These are phyloP conservation scores for Zaprionus africanus DNA, from an alignment of 1,140 invertebrate species.

Conservation along the genomic window DNA sequence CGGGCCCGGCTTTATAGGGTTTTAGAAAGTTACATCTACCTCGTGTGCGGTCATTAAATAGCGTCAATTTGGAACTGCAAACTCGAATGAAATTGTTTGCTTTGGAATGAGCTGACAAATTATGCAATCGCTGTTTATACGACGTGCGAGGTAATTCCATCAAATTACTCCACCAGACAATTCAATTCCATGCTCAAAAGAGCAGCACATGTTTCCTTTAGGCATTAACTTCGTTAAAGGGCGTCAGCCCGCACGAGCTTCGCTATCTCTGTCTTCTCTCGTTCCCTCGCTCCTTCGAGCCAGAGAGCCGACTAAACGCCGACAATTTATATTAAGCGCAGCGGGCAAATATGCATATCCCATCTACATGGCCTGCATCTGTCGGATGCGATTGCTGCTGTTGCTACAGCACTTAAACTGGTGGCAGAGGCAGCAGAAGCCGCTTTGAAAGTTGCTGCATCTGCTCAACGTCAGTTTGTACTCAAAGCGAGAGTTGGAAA, in stretches of 20 bases:
- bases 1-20: slow-evolving; percentile 15
- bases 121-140: slow-evolving; percentile 57
- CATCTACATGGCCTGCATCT: slow-evolving; percentile 47
- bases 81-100: slow-evolving; percentile 58
- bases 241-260: slow-evolving; percentile 1
- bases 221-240: slow-evolving; percentile 24
- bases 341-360: slow-evolving; percentile 31
- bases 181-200: slow-evolving; percentile 46
- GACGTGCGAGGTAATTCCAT: slow-evolving; percentile 34
- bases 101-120: slow-evolving; percentile 38
- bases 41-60: slow-evolving; percentile 52
- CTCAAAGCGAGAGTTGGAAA: slow-evolving; percentile 55
- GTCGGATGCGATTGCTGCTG: slow-evolving; percentile 43
- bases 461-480: slow-evolving; percentile 33
- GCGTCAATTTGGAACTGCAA: slow-evolving; percentile 57
- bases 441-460: slow-evolving; percentile 66
- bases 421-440: slow-evolving; percentile 13
- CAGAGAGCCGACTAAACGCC: not conserved
- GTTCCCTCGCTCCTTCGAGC: not conserved
- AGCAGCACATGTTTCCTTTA: slow-evolving; percentile 42
- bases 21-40: slow-evolving; percentile 65
- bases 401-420: slow-evolving; percentile 36
- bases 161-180: slow-evolving; percentile 51
- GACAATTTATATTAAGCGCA: slow-evolving; percentile 18
- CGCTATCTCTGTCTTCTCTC: not conserved